Conservation (phyloP, 2,797 vertebrate species). For the Lepilemur ruficaudatus region DNA sequence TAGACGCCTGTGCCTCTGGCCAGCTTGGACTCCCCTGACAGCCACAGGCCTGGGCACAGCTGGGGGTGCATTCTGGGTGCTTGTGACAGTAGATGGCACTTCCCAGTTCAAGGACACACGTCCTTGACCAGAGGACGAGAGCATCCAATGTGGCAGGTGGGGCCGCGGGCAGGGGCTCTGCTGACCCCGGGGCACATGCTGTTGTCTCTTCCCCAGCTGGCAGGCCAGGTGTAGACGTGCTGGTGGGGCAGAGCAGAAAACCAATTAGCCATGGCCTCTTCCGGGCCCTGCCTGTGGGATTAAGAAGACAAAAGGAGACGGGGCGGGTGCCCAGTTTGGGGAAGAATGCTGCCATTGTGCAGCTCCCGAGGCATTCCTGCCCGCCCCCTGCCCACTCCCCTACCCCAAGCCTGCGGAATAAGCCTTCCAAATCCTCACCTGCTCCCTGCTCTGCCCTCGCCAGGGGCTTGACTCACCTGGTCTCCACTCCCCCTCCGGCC, state of each 20-base stretch:
- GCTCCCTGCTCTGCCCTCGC: rapidly evolving
- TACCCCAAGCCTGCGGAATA: background rate
- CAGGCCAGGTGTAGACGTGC: rapidly evolving
- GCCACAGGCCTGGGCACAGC: background rate
- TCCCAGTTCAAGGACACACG: background rate
- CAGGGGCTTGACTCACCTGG: rapidly evolving
- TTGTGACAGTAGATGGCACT: no score
- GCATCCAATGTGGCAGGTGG: background rate
- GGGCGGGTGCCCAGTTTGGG: rapidly evolving
- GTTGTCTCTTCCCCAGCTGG: rapidly evolving
- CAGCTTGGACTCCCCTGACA: rapidly evolving
- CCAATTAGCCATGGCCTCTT: rapidly evolving
- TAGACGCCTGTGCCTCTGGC: background rate
- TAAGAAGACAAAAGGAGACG: background rate
- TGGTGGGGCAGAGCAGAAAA: background rate
- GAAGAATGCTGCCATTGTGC: background rate
- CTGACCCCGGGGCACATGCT: background rate
- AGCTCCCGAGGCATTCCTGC: rapidly evolving
- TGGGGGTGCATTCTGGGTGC: background rate
- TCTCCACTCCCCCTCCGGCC: rapidly evolving
- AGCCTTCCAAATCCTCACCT: background rate
- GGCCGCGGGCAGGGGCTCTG: background rate
- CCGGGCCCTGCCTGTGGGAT: rapidly evolving
- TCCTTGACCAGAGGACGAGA: rapidly evolving
- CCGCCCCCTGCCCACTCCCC: rapidly evolving